phyloP scores from a whole-genome alignment of 2,888 invertebrate species.

The Melieria omissa region DNA sequence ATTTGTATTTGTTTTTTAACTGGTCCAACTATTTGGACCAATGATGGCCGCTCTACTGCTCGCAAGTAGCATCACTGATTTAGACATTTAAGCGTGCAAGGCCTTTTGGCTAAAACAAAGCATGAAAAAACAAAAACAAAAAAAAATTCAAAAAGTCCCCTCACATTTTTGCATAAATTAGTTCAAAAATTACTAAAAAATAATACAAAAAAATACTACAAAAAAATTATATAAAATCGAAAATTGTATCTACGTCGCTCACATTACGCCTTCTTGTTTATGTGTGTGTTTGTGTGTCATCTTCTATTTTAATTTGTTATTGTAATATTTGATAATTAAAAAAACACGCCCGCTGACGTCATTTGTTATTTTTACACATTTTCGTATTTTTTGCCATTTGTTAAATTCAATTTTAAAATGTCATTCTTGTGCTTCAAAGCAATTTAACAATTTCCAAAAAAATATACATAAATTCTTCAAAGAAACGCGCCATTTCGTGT shows the following conservation, averaged over 20 bases:
- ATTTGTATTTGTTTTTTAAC: too few species aligned
- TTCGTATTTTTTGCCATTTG: neutral
- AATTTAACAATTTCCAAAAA: constrained; percentile 19
- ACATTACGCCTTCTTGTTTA: neutral
- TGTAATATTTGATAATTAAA: neutral
- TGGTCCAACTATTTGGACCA: too few species aligned
- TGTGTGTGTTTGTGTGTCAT: neutral
- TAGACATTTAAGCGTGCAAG: too few species aligned
- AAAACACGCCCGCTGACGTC: neutral
- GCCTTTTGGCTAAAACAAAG: too few species aligned
- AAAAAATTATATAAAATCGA: neutral
- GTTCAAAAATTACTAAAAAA: too few species aligned
- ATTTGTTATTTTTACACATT: neutral
- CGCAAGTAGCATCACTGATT: too few species aligned
- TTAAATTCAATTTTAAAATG: constrained; percentile 17
- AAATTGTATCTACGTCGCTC: neutral
- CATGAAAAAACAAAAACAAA: neutral
- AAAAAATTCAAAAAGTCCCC: neutral
- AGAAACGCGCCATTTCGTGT: constrained; percentile 16
- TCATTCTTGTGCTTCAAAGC: constrained; percentile 14
- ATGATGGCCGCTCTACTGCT: too few species aligned
- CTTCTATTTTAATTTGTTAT: neutral
- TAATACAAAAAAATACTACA: too few species aligned
- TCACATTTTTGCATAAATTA: too few species aligned
- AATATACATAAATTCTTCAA: constrained; percentile 25